A percentile compares a stretch with the other conserved stretches of the same genome.
Evolutionary conservation across 2,888 invertebrate genomes (phyloP).

Genomic region (Bugulina stolonifera): DNA sequence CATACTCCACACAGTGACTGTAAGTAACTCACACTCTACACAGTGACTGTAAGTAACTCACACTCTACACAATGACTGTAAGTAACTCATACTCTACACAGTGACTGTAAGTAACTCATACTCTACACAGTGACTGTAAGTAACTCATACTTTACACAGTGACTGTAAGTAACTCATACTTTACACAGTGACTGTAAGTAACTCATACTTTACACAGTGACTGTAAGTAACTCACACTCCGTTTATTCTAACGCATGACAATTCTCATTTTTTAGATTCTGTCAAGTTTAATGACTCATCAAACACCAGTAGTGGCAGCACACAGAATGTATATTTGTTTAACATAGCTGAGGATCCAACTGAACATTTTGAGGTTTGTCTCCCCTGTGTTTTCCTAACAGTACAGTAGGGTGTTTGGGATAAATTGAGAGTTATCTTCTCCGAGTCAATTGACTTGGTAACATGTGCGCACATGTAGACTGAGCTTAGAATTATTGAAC

Average conservation of each 20-base stretch:
- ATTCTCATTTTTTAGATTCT: slow-evolving; percentile 21
- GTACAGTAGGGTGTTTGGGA: too few relatives aligned
- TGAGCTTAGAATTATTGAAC: too few relatives aligned
- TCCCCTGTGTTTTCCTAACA: too few relatives aligned
- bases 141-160: neutral
- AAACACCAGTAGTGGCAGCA: neutral
- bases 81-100: neutral
- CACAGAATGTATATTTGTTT: slow-evolving; percentile 47
- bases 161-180: neutral
- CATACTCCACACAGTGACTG: neutral
- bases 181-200: neutral
- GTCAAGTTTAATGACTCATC: neutral
- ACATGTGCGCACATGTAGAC: too few relatives aligned
- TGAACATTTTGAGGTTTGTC: slow-evolving; percentile 39
- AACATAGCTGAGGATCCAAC: slow-evolving; percentile 43
- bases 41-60: neutral
- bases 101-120: neutral
- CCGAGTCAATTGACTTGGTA: too few relatives aligned
- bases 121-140: neutral
- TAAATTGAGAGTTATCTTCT: too few relatives aligned
- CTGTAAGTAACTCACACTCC: neutral
- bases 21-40: neutral
- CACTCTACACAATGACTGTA: neutral
- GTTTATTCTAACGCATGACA: too few relatives aligned
- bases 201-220: neutral